Percentiles rank a stretch among this genome's conserved stretches.
Evolutionary conservation across 1,140 invertebrate genomes (phyloP).

Genomic region (Araneus ventricosus): DNA sequence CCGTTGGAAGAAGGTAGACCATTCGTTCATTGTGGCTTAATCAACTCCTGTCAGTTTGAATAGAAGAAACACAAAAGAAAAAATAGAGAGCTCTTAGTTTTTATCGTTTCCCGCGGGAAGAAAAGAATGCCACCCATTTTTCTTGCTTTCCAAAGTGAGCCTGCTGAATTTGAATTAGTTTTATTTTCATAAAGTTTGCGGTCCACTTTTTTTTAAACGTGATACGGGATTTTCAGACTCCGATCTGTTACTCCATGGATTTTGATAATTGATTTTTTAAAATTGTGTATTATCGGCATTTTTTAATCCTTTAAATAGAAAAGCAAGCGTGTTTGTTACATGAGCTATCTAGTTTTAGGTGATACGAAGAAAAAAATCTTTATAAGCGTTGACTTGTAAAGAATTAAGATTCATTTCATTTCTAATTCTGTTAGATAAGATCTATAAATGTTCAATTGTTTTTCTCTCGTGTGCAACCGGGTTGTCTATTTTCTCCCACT

Average conservation of each 20-base stretch:
- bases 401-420: neutral
- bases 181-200: neutral
- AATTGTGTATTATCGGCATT: no score
- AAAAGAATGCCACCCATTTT: neutral
- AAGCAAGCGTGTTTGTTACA: no score
- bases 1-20: neutral
- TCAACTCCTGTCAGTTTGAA: slow-evolving; percentile 37
- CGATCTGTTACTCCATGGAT: no score
- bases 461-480: slow-evolving; percentile 33
- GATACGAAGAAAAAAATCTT: no score
- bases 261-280: no score
- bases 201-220: neutral
- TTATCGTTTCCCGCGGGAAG: neutral
- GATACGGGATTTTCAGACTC: no score
- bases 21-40: slow-evolving; percentile 26
- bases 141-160: neutral
- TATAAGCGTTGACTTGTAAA: no score
- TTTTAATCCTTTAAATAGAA: no score
- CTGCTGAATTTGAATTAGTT: neutral
- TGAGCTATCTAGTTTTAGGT: no score
- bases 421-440: slow-evolving; percentile 26
- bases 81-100: neutral
- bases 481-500: slow-evolving; percentile 8
- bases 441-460: slow-evolving; percentile 34
- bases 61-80: neutral